Percentiles rank a stretch among this genome's conserved stretches.
phyloP scores from a whole-genome alignment of 1,140 invertebrate species.

The Euura saliciscinereae region DNA sequence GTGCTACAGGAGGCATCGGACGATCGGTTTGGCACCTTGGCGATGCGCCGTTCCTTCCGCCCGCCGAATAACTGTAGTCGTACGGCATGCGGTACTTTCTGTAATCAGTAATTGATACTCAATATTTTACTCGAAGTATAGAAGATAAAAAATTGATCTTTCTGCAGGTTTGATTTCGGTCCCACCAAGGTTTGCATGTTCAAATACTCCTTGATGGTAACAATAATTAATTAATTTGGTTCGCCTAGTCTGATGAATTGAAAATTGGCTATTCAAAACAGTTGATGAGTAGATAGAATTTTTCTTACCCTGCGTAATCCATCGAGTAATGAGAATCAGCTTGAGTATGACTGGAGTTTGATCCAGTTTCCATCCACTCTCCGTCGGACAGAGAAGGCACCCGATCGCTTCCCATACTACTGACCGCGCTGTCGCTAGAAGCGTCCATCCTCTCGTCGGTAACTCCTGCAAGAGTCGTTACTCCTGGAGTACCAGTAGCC shows the following conservation, averaged over 20 bases:
- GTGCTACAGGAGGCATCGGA: slow-evolving; percentile 73
- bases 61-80: slow-evolving; percentile 70
- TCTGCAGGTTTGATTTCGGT: no score
- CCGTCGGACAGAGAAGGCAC: slow-evolving; percentile 85
- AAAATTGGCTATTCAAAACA: no score
- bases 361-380: slow-evolving; percentile 87
- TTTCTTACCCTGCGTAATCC: slow-evolving; percentile 55
- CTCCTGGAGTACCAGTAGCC: slow-evolving; percentile 40
- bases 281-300: not conserved
- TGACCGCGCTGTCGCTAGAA: slow-evolving; percentile 86
- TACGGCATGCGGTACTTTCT: slow-evolving; percentile 79
- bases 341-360: slow-evolving; percentile 77
- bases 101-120: slow-evolving; percentile 15
- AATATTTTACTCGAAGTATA: no score
- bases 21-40: slow-evolving; percentile 51
- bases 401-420: slow-evolving; percentile 90
- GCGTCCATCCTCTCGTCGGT: slow-evolving; percentile 76
- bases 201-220: no score
- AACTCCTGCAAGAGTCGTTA: slow-evolving; percentile 29
- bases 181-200: no score
- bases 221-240: no score
- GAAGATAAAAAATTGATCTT: no score
- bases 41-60: slow-evolving; percentile 43
- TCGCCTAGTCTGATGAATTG: no score
- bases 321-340: slow-evolving; percentile 64